phyloP scores from a whole-genome alignment of 2,113 vertebrate species.

The Abramis brama region DNA sequence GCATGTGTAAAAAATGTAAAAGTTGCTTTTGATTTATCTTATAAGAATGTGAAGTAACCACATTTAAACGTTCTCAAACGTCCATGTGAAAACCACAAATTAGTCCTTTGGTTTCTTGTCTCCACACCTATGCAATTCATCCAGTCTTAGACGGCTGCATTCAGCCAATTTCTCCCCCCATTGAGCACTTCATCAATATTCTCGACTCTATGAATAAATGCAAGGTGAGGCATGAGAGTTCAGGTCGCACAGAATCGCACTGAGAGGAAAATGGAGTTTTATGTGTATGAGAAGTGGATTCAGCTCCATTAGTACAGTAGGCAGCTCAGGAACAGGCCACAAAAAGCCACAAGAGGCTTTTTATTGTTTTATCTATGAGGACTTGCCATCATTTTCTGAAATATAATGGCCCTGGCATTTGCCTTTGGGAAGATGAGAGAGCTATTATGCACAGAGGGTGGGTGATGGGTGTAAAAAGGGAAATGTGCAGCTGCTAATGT shows the following conservation, averaged over 20 bases:
- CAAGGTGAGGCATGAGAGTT: slow-evolving; percentile 6
- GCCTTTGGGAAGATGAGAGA: not conserved
- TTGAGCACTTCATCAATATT: slow-evolving; percentile 51
- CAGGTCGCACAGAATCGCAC: not conserved
- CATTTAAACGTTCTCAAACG: slow-evolving; percentile 4
- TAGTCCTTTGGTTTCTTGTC: slow-evolving; percentile 41
- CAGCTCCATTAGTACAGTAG: not conserved
- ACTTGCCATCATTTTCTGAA: slow-evolving; percentile 13
- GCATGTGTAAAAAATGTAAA: slow-evolving; percentile 22
- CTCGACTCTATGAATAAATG: slow-evolving; percentile 36
- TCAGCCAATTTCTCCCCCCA: slow-evolving; percentile 50
- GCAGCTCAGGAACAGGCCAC: not conserved
- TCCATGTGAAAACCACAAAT: slow-evolving; percentile 59
- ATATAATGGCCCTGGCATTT: slow-evolving; percentile 16
- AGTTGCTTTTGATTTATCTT: slow-evolving; percentile 17
- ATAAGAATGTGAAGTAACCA: slow-evolving; percentile 35
- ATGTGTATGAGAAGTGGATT: slow-evolving; percentile 19
- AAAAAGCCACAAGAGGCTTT: slow-evolving; percentile 8
- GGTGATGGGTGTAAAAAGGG: not conserved
- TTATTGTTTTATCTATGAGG: slow-evolving; percentile 12
- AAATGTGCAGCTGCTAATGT: not conserved
- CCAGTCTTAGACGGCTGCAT: slow-evolving; percentile 29
- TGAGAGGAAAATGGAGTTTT: not conserved
- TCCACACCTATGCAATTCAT: slow-evolving; percentile 57
- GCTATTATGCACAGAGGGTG: not conserved